These are phyloP conservation scores for Parotocinclus haroldoi DNA, from an alignment of 2,797 vertebrate genomes.

Conservation along the genomic window DNA sequence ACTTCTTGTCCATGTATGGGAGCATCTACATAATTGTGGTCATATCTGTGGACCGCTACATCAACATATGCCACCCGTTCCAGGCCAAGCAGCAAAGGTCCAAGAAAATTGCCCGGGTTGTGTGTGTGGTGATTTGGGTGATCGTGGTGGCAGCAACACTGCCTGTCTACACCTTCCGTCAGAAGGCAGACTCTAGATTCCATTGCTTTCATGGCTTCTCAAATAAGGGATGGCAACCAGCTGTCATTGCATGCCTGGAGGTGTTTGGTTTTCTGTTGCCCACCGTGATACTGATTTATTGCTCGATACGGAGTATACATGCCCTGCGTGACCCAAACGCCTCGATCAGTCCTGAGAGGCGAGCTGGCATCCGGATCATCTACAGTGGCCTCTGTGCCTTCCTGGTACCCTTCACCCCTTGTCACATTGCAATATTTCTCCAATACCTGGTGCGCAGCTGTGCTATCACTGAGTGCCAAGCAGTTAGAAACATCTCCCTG, in stretches of 20 bases:
- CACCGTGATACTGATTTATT: slow-evolving; percentile 69
- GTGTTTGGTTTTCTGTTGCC: slow-evolving; percentile 84
- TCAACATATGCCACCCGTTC: slow-evolving; percentile 78
- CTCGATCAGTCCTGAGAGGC: slow-evolving; percentile 45
- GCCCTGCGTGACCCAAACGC: slow-evolving; percentile 58
- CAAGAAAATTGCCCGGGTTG: slow-evolving; percentile 57
- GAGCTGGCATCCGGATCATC: slow-evolving; percentile 73
- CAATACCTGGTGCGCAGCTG: slow-evolving; percentile 82
- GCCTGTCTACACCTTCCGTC: slow-evolving; percentile 65
- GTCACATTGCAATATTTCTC: slow-evolving; percentile 80
- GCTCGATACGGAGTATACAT: slow-evolving; percentile 72
- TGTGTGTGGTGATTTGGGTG: slow-evolving; percentile 75
- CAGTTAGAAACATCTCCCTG: slow-evolving; percentile 68
- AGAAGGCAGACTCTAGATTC: rapidly evolving
- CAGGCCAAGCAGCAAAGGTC: slow-evolving; percentile 72
- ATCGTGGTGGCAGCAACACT: slow-evolving; percentile 60
- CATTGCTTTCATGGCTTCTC: slow-evolving; percentile 81
- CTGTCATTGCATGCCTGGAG: slow-evolving; percentile 70
- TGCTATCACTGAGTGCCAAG: slow-evolving; percentile 66
- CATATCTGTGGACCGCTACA: slow-evolving; percentile 83
- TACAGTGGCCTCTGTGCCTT: slow-evolving; percentile 80
- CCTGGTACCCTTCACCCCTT: slow-evolving; percentile 82
- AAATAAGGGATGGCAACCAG: slow-evolving; percentile 61
- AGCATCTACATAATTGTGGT: slow-evolving; percentile 85
- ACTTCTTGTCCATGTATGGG: slow-evolving; percentile 84